These are phyloP conservation scores for Microcebus griseorufus DNA, from an alignment of 2,113 vertebrate genomes.

Conservation along the genomic window DNA sequence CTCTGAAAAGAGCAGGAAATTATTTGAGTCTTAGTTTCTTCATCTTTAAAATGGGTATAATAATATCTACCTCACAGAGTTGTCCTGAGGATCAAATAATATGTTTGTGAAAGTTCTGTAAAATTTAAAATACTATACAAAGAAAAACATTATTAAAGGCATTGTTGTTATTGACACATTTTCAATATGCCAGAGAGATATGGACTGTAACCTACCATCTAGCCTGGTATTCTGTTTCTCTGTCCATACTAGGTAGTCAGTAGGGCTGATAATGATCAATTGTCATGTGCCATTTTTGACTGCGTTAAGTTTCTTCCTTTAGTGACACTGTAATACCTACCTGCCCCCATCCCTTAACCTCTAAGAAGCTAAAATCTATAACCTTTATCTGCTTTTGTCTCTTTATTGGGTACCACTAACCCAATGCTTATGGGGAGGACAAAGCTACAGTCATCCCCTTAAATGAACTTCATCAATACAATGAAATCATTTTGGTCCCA, in stretches of 20 bases:
- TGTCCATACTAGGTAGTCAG: neutral
- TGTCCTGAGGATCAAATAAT: neutral
- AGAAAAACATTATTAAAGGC: neutral
- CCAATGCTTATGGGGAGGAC: neutral
- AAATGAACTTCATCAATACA: neutral
- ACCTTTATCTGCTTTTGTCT: neutral
- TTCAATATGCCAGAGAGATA: neutral
- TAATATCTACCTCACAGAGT: neutral
- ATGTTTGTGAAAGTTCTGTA: neutral
- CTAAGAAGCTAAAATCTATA: neutral
- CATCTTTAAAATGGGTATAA: neutral
- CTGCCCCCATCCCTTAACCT: fast-evolving
- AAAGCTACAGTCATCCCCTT: neutral
- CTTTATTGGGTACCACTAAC: neutral
- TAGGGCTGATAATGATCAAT: neutral
- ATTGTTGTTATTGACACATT: neutral
- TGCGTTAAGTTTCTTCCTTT: neutral
- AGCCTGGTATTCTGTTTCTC: fast-evolving
- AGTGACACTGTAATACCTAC: neutral
- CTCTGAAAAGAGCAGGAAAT: neutral
- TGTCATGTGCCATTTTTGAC: neutral
- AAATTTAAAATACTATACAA: neutral
- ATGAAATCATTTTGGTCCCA: neutral
- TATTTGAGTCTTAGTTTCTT: neutral
- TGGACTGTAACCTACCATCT: neutral